Base-by-base conservation (phyloP, 2,797 vertebrate genomes). In the Galagoides demidoff region DNA sequence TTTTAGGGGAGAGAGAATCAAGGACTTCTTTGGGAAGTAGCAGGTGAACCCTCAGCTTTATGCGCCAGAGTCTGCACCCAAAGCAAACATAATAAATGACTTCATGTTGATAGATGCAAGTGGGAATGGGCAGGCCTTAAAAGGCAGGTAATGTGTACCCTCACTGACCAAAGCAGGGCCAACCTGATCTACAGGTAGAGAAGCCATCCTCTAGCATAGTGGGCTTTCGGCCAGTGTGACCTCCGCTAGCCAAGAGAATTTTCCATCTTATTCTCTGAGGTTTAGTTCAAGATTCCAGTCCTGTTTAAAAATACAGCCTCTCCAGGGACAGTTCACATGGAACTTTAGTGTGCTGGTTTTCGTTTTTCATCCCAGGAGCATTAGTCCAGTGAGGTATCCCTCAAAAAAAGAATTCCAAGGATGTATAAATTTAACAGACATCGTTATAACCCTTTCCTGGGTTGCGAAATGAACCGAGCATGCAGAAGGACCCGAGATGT, bases 251-350 rank as follows among this genome's bases (percentile, higher is more conserved):
- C 49, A 63, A 59, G 43, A 91, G 78, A 92, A 90, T 88, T 89
- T 93, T 84, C 90, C 76, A 83, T 92, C 23, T 74, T 68, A 55
- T 20, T 88, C 55, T 95, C 68, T 43, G 43, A 93, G 37, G 31
- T n/a, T 94, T 31, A 81, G 76, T 81, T 92, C 59, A 57, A 85
- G 37, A 82, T 79, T 94, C 61, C 20, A 73, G 61, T 73, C 8
- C 34, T 90, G 13, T 79, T 70, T 64, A 63, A 89, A 95, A 78
- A 14, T 52, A 43, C 0, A 34, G n/a, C 64, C 13, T 85, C 39
- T 92, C 39, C 20, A 20, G 84, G 7, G 90, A 66, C 14, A 89
- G 25, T 70, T 79, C 27, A 12, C 49, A 22, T 0, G 31, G 43
- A 84, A 77, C 12, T 84, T 76, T 5, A 61, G 1, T 7, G 19